Base-by-base conservation (phyloP, 2,888 invertebrate genomes). In the Cerceris rybyensis region DNA sequence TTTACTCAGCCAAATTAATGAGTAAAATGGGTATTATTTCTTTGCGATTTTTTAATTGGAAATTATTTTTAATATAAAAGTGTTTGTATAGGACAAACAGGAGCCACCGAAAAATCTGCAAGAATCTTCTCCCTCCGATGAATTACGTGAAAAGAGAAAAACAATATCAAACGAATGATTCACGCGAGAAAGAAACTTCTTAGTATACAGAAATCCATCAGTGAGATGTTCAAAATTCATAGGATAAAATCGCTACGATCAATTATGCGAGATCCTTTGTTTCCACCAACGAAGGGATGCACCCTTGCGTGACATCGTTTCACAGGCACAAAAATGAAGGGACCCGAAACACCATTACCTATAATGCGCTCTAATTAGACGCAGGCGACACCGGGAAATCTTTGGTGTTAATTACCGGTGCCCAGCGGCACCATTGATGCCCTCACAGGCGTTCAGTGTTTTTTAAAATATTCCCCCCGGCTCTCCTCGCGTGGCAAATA, bases 341-440 rank as follows among this genome's bases (percentile, higher is more conserved):
- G 63, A 65, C 46, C 60, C 52, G n/a, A 59, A 57, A 66, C 70
- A 71, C 70, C 78, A 83, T 86, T 86, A 86, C 57, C 64, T 80
- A 76, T 86, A 86, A 84, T 80, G 67, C 68, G 79, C 68, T 82
- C 79, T 77, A 87, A 87, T 87, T 87, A 86, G 81, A 78, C 78
- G 75, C 72, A 78, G 75, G 79, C 74, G 85, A 83, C 79, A 87
- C 52, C 61, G 58, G 64, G 54, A 66, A 68, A 74, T 73, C 65
- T 46, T 39, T 46, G 28, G 67, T 43, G 66, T 83, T 86, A 86
- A 87, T 87, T 85, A 75, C 58, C 75, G 57, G 63, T 68, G 52
- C 54, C 55, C 41, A 16, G 66, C 75, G 80, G 75, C 81, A 66
- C 74, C 63, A 82, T 80, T 80, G 76, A 78, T 69, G 80, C 57